Evolutionary conservation across 2,113 vertebrate genomes (phyloP), one percentile per base, ranked within the genome.

Genomic region (Callopanchax toddi): DNA sequence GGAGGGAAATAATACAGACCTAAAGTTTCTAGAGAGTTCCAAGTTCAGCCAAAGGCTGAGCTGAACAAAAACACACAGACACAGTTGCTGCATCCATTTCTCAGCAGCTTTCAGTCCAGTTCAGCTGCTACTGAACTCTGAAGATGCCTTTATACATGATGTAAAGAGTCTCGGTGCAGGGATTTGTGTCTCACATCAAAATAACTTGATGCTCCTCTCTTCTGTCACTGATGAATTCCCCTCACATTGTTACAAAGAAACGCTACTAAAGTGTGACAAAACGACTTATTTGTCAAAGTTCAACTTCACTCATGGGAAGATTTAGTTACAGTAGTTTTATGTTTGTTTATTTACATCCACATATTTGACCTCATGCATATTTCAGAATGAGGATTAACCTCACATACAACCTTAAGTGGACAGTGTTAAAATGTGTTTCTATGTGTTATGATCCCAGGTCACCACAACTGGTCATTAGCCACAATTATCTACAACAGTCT

Each of bases 21-120:
- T 13, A 34, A n/a, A 72, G n/a, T 53, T 72, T 53, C 40, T 73
- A 17, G 20, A 56, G 49, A 54, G 25, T 36, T 71, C 21, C 63
- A 45, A 50, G 52, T 52, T 40, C 55, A 73, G 11, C 54, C 15
- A 46, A 56, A 65, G 48, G 54, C 61, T 46, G 21, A 46, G 32
- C 49, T 54, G 43, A 37, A 26, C 34, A 44, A 43, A 53, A 17
- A 32, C 26, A 23, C 37, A 29, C 34, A 23, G 15, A 29, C 11
- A 18, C 11, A 18, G 11, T 15, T 4, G 4, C 15, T 50, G 9
- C 20, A n/a, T 32, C 20, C 8, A 1, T 10, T 12, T 25, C 44
- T 18, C 21, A 44, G 16, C 20, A 42, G 45, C 36, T 42, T 58
- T 16, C 7, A 50, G 65, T 17, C 43, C 9, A 52, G 2, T 26